Evolutionary conservation across 1,140 invertebrate species (phyloP).

Genomic region (Nasonia giraulti): DNA sequence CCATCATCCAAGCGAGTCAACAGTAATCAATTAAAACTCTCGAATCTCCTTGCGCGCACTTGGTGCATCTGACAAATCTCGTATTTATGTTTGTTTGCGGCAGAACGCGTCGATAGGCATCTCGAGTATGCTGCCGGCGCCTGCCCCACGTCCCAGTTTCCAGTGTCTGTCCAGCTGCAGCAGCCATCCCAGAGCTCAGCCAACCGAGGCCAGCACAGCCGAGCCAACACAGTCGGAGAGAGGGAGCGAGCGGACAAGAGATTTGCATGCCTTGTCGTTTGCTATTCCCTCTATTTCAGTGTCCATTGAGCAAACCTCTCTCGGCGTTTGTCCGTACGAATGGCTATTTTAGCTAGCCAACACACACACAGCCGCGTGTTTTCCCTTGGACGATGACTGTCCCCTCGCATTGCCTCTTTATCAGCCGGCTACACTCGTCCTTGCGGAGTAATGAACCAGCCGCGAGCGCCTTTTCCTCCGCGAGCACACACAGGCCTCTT

Average conservation of each 20-base stretch:
- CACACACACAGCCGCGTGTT: conserved; percentile 13
- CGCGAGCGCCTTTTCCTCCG: neutral
- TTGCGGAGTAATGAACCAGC: neutral
- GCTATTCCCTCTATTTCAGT: conserved; percentile 43
- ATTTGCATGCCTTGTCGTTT: conserved; percentile 49
- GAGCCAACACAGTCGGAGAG: neutral
- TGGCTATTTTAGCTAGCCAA: conserved; percentile 17
- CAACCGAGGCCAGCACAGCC: neutral
- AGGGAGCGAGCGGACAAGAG: neutral
- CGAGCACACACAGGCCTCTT: neutral
- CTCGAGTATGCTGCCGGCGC: neutral
- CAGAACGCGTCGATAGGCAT: conserved; percentile 15
- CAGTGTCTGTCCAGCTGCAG: neutral
- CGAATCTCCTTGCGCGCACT: neutral
- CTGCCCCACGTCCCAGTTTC: neutral
- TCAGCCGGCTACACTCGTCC: neutral
- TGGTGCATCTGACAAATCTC: neutral
- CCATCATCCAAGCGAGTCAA: neutral
- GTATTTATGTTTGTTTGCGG: neutral
- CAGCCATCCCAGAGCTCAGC: neutral
- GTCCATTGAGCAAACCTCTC: conserved; percentile 42
- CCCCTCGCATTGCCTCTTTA: neutral
- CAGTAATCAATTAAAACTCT: neutral
- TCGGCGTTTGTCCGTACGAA: conserved; percentile 13
- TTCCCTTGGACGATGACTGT: neutral